Conservation (phyloP, 2,888 invertebrate genomes). For the Pasiphila rectangulata region DNA sequence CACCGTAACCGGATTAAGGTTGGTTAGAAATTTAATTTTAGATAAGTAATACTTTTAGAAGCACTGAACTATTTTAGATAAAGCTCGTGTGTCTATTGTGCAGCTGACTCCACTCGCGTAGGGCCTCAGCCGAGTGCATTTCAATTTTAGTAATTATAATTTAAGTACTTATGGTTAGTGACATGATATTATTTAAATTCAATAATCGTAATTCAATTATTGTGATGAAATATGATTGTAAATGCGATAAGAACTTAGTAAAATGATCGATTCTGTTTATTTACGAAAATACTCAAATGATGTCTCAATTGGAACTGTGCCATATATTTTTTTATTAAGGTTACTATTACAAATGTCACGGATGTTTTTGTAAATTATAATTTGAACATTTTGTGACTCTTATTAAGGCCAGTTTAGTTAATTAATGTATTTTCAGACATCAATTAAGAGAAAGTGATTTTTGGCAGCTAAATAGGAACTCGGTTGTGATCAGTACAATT, state of each 20-base stretch:
- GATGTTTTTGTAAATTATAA: constrained; percentile 11
- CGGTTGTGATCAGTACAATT: not conserved
- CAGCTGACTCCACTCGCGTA: too few relatives aligned
- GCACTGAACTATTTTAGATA: not conserved
- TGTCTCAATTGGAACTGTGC: constrained; percentile 27
- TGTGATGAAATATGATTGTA: constrained; percentile 20
- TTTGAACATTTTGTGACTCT: not conserved
- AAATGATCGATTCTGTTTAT: not conserved
- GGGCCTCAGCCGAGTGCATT: too few relatives aligned
- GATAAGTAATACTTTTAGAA: not conserved
- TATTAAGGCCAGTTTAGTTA: constrained; percentile 10
- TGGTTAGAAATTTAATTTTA: not conserved
- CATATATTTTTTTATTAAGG: constrained; percentile 14
- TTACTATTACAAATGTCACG: constrained; percentile 2
- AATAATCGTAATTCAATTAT: constrained; percentile 10
- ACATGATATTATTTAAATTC: constrained; percentile 14
- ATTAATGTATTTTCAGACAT: not conserved
- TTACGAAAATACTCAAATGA: constrained; percentile 21
- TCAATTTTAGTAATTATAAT: not conserved
- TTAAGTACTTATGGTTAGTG: constrained; percentile 14
- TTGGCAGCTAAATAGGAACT: constrained; percentile 13
- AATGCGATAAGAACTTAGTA: constrained; percentile 4
- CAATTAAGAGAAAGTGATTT: not conserved
- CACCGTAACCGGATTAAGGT: too few relatives aligned
- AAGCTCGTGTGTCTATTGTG: too few relatives aligned